These are phyloP conservation scores for Anthopleura xanthogrammica DNA, from an alignment of 92 coral and sea anemone genomes.

Conservation along the genomic window DNA sequence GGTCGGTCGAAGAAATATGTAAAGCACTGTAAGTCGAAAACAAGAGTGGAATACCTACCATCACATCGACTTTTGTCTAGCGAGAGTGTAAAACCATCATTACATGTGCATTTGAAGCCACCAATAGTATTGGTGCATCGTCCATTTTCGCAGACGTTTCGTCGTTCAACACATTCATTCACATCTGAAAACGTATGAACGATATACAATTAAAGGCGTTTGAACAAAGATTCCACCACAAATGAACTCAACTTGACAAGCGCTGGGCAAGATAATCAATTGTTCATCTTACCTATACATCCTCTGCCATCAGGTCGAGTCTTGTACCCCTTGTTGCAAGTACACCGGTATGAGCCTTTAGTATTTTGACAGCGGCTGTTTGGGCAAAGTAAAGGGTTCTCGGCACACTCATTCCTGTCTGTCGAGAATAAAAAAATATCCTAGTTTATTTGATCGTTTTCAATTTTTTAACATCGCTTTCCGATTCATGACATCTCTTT, in stretches of 20 bases:
- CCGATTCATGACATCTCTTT: too few relatives aligned
- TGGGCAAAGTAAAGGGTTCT: conserved; percentile 54
- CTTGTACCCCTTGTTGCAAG: conserved; percentile 71
- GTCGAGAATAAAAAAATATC: neutral
- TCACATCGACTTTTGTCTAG: conserved; percentile 38
- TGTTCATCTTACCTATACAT: conserved; percentile 64
- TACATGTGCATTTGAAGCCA: conserved; percentile 63
- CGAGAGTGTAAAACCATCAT: conserved; percentile 38
- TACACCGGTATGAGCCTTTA: conserved; percentile 65
- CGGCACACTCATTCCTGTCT: conserved; percentile 83
- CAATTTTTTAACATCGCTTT: too few relatives aligned
- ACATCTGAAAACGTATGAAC: conserved; percentile 33
- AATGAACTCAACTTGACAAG: too few relatives aligned
- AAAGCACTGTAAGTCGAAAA: neutral
- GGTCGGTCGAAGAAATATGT: too few relatives aligned
- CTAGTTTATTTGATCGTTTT: too few relatives aligned
- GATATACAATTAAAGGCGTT: neutral
- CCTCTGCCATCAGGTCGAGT: conserved; percentile 55
- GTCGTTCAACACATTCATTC: conserved; percentile 52
- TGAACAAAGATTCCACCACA: too few relatives aligned
- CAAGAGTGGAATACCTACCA: conserved; percentile 26
- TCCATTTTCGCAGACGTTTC: conserved; percentile 66
- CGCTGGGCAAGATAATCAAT: too few relatives aligned
- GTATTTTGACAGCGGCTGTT: conserved; percentile 86
- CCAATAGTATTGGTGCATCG: conserved; percentile 51